Evolutionary conservation across 2,113 vertebrate genomes (phyloP).

Genomic region (Bambusicola thoracicus): DNA sequence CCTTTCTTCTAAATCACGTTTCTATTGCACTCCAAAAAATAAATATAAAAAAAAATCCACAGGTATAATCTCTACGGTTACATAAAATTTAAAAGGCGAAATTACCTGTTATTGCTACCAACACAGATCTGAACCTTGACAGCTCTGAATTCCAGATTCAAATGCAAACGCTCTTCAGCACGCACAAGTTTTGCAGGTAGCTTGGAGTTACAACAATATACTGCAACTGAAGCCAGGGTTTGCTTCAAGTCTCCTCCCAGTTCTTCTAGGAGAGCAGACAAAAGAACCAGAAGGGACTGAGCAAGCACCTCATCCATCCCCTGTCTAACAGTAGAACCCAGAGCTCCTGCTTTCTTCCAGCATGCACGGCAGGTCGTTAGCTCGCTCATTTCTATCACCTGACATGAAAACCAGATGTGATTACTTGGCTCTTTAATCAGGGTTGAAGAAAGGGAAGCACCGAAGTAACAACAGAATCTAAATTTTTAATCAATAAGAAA

Average conservation of each 20-base stretch:
- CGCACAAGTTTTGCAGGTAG: rapidly evolving
- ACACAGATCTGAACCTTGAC: background rate
- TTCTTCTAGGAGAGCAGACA: background rate
- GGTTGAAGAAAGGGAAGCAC: background rate
- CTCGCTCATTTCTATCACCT: background rate
- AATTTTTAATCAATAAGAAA: background rate
- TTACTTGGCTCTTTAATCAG: background rate
- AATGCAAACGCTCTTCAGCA: rapidly evolving
- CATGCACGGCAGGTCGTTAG: background rate
- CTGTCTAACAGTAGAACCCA: background rate
- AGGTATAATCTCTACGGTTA: background rate
- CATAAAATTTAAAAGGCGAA: background rate
- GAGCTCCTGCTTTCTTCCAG: no score
- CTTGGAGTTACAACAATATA: rapidly evolving
- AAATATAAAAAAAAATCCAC: no score
- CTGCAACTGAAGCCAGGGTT: rapidly evolving
- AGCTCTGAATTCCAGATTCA: background rate
- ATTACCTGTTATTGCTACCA: background rate
- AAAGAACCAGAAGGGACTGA: rapidly evolving
- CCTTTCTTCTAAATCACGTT: background rate
- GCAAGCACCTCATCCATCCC: rapidly evolving
- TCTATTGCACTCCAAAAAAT: background rate
- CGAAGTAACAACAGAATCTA: background rate
- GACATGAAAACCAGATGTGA: background rate
- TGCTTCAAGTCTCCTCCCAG: background rate